Evolutionary conservation across 2,888 invertebrate genomes (phyloP).

Genomic region (Cheilosia variabilis): DNA sequence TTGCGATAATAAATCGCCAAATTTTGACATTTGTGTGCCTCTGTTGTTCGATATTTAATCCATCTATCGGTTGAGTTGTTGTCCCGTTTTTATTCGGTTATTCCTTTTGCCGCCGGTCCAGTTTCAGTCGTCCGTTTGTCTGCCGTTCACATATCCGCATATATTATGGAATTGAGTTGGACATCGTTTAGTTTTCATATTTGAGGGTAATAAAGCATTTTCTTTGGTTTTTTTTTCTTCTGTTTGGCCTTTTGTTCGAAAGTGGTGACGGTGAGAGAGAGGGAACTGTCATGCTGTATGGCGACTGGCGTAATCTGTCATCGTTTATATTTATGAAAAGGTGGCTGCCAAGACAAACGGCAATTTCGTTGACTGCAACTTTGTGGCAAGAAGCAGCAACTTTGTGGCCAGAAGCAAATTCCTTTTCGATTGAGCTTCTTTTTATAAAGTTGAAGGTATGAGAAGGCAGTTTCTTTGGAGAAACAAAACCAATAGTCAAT

Average conservation of each 20-base stretch:
- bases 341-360: background rate
- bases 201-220: constrained; percentile 54
- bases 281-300: background rate
- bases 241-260: background rate
- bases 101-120: constrained; percentile 44
- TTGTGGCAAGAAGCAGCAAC: background rate
- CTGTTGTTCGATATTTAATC: constrained; percentile 70
- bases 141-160: constrained; percentile 58
- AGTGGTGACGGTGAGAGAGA: background rate
- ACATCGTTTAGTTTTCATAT: constrained; percentile 65
- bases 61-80: constrained; percentile 63
- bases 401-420: background rate
- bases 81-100: constrained; percentile 25
- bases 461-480: no score
- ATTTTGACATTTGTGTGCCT: constrained; percentile 74
- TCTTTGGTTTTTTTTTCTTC: background rate
- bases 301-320: constrained; percentile 1
- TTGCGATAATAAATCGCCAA: constrained; percentile 75
- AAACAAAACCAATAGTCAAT: no score
- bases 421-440: no score
- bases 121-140: constrained; percentile 65
- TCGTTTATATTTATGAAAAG: constrained; percentile 14
- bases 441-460: no score
- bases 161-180: constrained; percentile 60
- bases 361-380: constrained; percentile 9